These are phyloP conservation scores for Drosophila paramelanica DNA, from an alignment of 2,888 invertebrate genomes.

Conservation along the genomic window DNA sequence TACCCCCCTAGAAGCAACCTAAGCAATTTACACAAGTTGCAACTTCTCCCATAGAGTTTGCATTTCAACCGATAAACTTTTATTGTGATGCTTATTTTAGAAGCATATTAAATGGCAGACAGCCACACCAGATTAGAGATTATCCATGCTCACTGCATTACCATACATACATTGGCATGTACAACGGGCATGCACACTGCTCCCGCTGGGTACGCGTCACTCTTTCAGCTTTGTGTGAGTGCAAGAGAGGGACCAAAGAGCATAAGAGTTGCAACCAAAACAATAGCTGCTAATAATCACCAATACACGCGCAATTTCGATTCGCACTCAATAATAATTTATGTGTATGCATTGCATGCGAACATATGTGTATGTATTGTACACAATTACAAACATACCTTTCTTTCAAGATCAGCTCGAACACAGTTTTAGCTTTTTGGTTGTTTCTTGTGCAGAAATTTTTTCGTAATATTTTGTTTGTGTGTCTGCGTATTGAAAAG, in stretches of 20 bases:
- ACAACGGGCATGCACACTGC: conserved; percentile 3
- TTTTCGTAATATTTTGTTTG: conserved; percentile 20
- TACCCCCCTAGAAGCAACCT: no score
- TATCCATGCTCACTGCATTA: background rate
- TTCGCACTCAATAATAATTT: conserved; percentile 21
- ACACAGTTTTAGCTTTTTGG: background rate
- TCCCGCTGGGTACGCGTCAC: conserved; percentile 19
- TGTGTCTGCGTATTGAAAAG: conserved; percentile 10
- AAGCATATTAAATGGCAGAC: conserved; percentile 9
- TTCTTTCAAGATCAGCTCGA: conserved; percentile 29
- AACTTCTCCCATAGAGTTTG: no score
- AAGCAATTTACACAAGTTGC: no score
- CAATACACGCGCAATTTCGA: conserved; percentile 9
- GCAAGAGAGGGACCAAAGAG: conserved; percentile 12
- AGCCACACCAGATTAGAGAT: conserved; percentile 5
- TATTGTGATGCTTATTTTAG: conserved; percentile 10
- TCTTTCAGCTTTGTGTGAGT: conserved; percentile 7
- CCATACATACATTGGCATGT: background rate
- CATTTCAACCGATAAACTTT: conserved; percentile 6
- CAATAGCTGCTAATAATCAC: conserved; percentile 33
- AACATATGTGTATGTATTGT: background rate
- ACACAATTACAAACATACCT: background rate
- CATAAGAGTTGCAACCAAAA: conserved; percentile 16
- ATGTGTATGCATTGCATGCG: background rate
- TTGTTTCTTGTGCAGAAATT: background rate